Conservation (phyloP, 2,113 vertebrate genomes). For the Callipepla squamata region DNA sequence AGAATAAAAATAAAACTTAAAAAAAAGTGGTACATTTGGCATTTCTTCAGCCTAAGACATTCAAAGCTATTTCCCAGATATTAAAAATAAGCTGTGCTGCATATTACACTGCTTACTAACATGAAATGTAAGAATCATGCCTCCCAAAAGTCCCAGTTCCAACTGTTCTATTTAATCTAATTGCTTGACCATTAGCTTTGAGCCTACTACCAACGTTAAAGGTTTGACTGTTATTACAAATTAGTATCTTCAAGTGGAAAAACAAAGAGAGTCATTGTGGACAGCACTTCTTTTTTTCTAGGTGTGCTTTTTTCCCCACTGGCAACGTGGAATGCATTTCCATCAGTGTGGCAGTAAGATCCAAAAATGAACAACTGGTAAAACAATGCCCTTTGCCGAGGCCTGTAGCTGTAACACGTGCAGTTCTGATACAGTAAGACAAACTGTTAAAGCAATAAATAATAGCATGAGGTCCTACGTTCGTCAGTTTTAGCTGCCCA, state of each 20-base stretch:
- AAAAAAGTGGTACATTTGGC: conserved; percentile 38
- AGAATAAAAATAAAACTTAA: conserved; percentile 32
- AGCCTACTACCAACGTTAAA: conserved; percentile 2
- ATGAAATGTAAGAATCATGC: conserved; percentile 50
- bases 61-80: conserved; percentile 43
- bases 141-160: background rate
- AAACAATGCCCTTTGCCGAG: conserved; percentile 4
- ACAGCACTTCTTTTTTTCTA: conserved; percentile 40
- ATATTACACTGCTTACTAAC: conserved; percentile 29
- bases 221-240: background rate
- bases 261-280: conserved; percentile 3
- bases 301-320: conserved; percentile 19
- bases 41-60: conserved; percentile 63
- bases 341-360: conserved; percentile 15
- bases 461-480: conserved; percentile 33
- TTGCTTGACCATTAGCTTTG: background rate
- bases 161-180: background rate
- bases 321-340: conserved; percentile 43
- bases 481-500: conserved; percentile 24
- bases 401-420: background rate
- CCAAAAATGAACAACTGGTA: background rate
- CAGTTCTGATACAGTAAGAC: conserved; percentile 23
- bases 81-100: conserved; percentile 51
- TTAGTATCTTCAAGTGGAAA: background rate
- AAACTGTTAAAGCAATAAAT: conserved; percentile 44